Evolutionary conservation across 35 echinoderm and acorn worm species (phyloP), one percentile per base, ranked within the genome.

Genomic region (Strongylocentrotus purpuratus): DNA sequence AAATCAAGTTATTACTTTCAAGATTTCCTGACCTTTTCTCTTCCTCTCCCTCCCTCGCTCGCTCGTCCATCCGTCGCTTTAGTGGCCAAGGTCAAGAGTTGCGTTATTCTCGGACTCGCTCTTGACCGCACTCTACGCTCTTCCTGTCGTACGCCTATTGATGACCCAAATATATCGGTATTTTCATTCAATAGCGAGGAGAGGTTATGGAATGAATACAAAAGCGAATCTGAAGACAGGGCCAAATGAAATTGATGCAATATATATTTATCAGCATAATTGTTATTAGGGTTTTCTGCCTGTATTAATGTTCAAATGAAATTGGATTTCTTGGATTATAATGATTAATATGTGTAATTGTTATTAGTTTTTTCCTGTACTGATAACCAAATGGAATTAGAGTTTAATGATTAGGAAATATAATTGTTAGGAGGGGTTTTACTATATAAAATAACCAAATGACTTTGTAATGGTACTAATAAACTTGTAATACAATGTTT

Each of bases 1-100:
- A 33, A 89, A 89, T 89, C 87, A 89, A 89, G 87, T 89, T 89
- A 89, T 89, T 89, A 89, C 33, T 89, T 46, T 33, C 32, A 33
- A 89, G 87, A 89, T 45, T 45, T 89, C 87, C 45, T 89, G 87
- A 89, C 87, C 87, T 46, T 86, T 46, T 28, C 65, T 78, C 52
- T 17, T 2, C n/a, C n/a, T 10, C 17, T 45, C n/a, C 20, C 45
- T 41, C 87, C 33, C 87, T 89, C 87, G 32, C 87, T 46, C 2
- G 52, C 52, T 17, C 52, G 52, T 14, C 17, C 11, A 1, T 59
- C 52, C 52, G 87, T 45, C 87, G 87, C 87, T 46, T 17, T 33
- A 32, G 5, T 20, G 33, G 87, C 87, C 87, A 89, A 89, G 87
- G 87, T 31, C 87, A 9, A 31, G 33, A 25, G 5, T 89, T 31